Percentiles rank a stretch among this genome's conserved stretches.
These are phyloP conservation scores for Pandion haliaetus DNA, from an alignment of 2,113 vertebrate genomes.

Conservation along the genomic window DNA sequence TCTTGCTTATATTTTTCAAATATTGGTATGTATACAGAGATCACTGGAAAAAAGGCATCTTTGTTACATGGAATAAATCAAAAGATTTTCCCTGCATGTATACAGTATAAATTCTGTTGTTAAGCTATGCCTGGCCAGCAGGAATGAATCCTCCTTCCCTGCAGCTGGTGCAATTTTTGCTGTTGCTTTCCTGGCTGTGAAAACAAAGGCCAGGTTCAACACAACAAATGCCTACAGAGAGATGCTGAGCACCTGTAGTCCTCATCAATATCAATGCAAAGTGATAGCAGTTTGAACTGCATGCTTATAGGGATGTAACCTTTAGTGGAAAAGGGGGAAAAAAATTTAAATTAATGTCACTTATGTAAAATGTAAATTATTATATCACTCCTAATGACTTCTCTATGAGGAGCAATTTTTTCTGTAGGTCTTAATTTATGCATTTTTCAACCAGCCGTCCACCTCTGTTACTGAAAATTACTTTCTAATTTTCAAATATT, in stretches of 20 bases:
- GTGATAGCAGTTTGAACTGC: neutral
- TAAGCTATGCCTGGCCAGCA: neutral
- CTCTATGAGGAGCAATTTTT: neutral
- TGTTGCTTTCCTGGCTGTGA: neutral
- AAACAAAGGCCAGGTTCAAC: constrained; percentile 31
- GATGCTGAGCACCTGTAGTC: neutral
- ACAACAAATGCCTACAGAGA: neutral
- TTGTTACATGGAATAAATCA: constrained; percentile 12
- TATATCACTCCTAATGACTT: constrained; percentile 34
- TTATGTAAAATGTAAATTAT: constrained; percentile 45
- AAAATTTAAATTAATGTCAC: neutral
- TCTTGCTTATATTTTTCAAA: constrained; percentile 3
- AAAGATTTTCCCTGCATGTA: neutral
- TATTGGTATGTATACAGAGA: neutral
- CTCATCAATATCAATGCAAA: neutral
- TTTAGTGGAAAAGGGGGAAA: neutral
- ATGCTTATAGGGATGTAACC: neutral
- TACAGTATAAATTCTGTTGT: neutral
- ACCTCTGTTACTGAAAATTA: constrained; percentile 40
- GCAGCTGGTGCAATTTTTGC: neutral
- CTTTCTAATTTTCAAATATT: constrained; percentile 56
- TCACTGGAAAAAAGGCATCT: neutral
- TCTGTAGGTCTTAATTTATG: constrained; percentile 26
- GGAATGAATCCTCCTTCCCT: neutral
- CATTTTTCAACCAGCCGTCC: constrained; percentile 33